A percentile compares a stretch with the other conserved stretches of the same genome.
Conservation (phyloP, 2,888 invertebrate genomes). For the Steinernema carpocapsae region DNA sequence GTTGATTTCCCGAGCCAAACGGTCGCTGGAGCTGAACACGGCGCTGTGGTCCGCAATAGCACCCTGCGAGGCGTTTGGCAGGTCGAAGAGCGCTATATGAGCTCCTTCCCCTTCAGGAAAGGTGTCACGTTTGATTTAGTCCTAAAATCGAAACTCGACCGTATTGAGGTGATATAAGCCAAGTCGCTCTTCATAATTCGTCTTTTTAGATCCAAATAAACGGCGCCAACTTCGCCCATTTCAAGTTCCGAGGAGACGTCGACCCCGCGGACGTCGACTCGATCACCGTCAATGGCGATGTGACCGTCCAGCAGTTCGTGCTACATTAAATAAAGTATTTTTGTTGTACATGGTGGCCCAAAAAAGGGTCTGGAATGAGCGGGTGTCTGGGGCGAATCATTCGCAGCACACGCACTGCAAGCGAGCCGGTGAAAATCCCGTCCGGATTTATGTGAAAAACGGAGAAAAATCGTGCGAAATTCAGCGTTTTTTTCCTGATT, state of each 20-base stretch:
- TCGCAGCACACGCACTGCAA: too few relatives aligned
- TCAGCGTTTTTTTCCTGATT: too few relatives aligned
- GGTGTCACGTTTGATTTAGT: slow-evolving; percentile 61
- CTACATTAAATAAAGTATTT: slow-evolving; percentile 27
- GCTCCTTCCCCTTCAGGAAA: slow-evolving; percentile 56
- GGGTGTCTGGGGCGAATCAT: too few relatives aligned
- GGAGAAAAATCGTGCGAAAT: too few relatives aligned
- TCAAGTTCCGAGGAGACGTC: slow-evolving; percentile 50
- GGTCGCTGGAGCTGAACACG: slow-evolving; percentile 39
- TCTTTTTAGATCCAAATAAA: slow-evolving; percentile 54
- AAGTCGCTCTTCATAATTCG: neutral
- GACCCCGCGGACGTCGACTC: slow-evolving; percentile 47
- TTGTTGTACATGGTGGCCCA: too few relatives aligned
- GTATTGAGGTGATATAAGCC: slow-evolving; percentile 46
- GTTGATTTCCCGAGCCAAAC: slow-evolving; percentile 57
- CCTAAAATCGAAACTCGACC: slow-evolving; percentile 51
- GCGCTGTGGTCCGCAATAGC: slow-evolving; percentile 57
- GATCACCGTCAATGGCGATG: slow-evolving; percentile 52
- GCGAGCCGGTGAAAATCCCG: too few relatives aligned
- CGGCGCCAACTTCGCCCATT: slow-evolving; percentile 53
- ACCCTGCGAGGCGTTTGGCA: slow-evolving; percentile 53
- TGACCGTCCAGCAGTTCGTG: slow-evolving; percentile 52
- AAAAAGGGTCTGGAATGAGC: too few relatives aligned
- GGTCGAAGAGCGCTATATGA: slow-evolving; percentile 55
- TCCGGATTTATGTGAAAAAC: too few relatives aligned